These are phyloP conservation scores for Masticophis lateralis DNA, from an alignment of 2,797 vertebrate genomes.

Conservation along the genomic window DNA sequence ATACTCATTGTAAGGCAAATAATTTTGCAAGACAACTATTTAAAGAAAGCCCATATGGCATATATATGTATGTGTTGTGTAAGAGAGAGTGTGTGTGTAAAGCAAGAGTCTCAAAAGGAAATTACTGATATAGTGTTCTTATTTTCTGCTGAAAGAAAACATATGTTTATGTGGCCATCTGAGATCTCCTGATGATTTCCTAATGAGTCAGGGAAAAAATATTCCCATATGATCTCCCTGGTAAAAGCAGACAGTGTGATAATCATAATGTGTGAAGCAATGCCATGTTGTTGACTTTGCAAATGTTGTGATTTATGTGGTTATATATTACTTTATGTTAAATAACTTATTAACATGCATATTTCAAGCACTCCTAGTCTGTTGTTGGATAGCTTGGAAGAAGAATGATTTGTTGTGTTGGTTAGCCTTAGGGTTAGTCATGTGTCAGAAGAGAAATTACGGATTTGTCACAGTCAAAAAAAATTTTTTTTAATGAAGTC, in stretches of 20 bases:
- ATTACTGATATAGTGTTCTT: background rate
- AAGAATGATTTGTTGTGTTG: conserved; percentile 14
- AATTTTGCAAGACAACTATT: background rate
- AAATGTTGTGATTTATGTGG: conserved; percentile 4
- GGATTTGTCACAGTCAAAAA: conserved; percentile 46
- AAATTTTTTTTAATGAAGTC: conserved; percentile 34
- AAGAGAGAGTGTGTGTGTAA: background rate
- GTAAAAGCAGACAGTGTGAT: conserved; percentile 5
- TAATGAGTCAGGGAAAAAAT: background rate
- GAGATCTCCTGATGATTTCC: background rate
- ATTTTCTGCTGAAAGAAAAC: background rate
- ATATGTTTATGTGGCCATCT: background rate
- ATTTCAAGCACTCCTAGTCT: conserved; percentile 4
- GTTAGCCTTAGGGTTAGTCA: conserved; percentile 64
- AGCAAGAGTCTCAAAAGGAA: background rate
- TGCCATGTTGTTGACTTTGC: background rate
- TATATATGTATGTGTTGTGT: too few relatives aligned
- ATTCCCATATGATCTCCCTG: background rate
- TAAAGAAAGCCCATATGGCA: background rate
- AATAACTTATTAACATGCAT: conserved; percentile 27
- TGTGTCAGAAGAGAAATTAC: conserved; percentile 63
- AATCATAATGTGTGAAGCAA: background rate
- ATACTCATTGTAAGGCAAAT: background rate
- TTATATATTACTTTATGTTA: conserved; percentile 36
- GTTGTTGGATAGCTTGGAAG: conserved; percentile 7